These are phyloP conservation scores for Microplitis deprimator DNA, from an alignment of 2,888 invertebrate species.

Conservation along the genomic window DNA sequence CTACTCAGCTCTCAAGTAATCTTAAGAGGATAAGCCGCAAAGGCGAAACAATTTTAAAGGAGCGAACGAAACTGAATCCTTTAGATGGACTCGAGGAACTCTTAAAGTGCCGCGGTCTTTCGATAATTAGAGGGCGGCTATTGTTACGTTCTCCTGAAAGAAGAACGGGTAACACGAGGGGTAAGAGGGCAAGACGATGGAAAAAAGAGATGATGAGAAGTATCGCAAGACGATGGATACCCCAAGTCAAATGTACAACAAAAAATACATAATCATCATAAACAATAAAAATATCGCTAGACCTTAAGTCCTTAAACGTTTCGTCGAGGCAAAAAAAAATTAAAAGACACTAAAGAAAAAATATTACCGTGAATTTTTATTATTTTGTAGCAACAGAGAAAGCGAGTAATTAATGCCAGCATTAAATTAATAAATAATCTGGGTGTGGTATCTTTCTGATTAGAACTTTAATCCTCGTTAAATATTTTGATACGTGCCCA, in stretches of 20 bases:
- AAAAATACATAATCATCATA: conserved; percentile 46
- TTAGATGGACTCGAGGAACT: conserved; percentile 64
- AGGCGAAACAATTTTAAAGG: conserved; percentile 57
- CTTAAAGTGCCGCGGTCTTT: conserved; percentile 70
- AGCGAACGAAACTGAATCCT: conserved; percentile 51
- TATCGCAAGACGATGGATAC: conserved; percentile 28
- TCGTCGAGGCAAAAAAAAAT: too few relatives aligned
- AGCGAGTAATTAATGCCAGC: too few relatives aligned
- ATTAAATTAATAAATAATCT: too few relatives aligned
- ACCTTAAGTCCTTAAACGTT: too few relatives aligned
- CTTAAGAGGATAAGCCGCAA: conserved; percentile 41
- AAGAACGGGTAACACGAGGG: conserved; percentile 49
- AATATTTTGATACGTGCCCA: too few relatives aligned
- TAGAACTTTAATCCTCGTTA: too few relatives aligned
- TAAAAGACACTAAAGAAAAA: too few relatives aligned
- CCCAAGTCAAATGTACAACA: conserved; percentile 15
- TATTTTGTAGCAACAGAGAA: too few relatives aligned
- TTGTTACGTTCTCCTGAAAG: conserved; percentile 62
- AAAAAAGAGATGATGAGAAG: conserved; percentile 44
- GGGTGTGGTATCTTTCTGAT: too few relatives aligned
- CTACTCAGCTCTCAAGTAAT: conserved; percentile 3
- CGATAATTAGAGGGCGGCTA: conserved; percentile 71
- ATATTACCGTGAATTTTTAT: too few relatives aligned
- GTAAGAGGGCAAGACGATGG: conserved; percentile 48
- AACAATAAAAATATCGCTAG: conserved; percentile 40